phyloP scores from a whole-genome alignment of 1,140 invertebrate species.

The Heterodera schachtii region DNA sequence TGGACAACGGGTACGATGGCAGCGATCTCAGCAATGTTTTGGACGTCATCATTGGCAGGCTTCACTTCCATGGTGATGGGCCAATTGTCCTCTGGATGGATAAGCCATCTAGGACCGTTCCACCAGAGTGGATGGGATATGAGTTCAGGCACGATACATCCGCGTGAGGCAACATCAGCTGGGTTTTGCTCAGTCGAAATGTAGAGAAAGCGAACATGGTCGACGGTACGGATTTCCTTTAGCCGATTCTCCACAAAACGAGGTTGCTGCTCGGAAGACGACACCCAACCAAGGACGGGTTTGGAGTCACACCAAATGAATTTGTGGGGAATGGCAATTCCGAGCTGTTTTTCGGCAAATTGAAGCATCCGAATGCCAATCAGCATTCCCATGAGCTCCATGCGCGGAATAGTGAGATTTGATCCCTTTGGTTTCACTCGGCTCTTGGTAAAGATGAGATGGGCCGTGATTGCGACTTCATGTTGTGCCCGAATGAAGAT shows the following conservation, averaged over 20 bases:
- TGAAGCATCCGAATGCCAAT: conserved; percentile 9
- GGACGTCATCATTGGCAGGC: not conserved
- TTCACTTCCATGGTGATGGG: conserved; percentile 1
- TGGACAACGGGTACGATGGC: not conserved
- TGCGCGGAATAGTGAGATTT: conserved; percentile 36
- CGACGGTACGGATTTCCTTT: conserved; percentile 1
- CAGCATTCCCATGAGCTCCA: conserved; percentile 38
- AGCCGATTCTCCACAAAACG: conserved; percentile 37
- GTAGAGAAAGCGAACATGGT: conserved; percentile 29
- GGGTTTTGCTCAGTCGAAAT: conserved; percentile 37
- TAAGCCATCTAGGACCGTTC: conserved; percentile 34
- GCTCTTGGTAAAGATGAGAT: conserved; percentile 34
- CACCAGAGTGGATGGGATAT: conserved; percentile 29
- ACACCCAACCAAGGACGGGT: conserved; percentile 30
- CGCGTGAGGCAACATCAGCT: conserved; percentile 35
- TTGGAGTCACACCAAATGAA: conserved; percentile 45
- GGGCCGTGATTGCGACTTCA: not conserved
- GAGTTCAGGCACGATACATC: conserved; percentile 28
- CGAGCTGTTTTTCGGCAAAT: conserved; percentile 29
- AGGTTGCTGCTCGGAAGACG: not conserved
- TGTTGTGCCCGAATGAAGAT: conserved; percentile 26
- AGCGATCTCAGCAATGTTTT: not conserved
- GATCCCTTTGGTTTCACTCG: conserved; percentile 31
- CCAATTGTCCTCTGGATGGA: not conserved
- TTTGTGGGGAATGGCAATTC: not conserved